Evolutionary conservation across 37 sponge, comb jelly and placozoan genomes (phyloP).

Genomic region (Crambe crambe): DNA sequence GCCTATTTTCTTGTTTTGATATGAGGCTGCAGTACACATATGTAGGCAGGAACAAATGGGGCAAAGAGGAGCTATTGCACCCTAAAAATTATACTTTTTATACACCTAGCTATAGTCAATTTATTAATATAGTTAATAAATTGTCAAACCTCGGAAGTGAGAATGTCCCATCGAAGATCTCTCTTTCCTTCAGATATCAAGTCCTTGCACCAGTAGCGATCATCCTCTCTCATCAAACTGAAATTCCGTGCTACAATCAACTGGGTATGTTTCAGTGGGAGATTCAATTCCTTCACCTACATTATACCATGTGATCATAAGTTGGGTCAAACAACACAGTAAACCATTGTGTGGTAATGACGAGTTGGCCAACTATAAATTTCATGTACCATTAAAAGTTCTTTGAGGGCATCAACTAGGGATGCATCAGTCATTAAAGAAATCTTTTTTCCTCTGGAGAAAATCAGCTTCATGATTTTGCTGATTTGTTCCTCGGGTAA

Average conservation of each 20-base stretch:
- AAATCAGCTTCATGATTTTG: not conserved
- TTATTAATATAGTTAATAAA: too few species aligned
- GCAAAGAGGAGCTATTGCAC: too few species aligned
- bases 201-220: not conserved
- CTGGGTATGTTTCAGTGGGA: conserved; percentile 74
- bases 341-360: not conserved
- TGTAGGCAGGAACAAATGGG: too few species aligned
- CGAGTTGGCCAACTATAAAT: too few species aligned
- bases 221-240: conserved; percentile 31
- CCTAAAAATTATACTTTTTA: too few species aligned
- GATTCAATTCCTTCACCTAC: conserved; percentile 64
- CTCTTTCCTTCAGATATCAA: not conserved
- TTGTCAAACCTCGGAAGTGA: not conserved
- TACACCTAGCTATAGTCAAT: not conserved
- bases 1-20: too few species aligned
- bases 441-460: not conserved
- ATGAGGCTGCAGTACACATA: too few species aligned
- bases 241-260: conserved; percentile 52
- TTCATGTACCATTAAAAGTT: not conserved
- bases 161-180: not conserved
- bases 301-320: not conserved
- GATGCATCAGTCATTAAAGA: too few species aligned
- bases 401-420: not conserved
- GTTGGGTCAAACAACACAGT: not conserved
- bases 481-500: not conserved